Percentiles rank a stretch among this genome's conserved stretches.
Conservation (phyloP, 1,140 invertebrate genomes). For the Orius insidiosus region DNA sequence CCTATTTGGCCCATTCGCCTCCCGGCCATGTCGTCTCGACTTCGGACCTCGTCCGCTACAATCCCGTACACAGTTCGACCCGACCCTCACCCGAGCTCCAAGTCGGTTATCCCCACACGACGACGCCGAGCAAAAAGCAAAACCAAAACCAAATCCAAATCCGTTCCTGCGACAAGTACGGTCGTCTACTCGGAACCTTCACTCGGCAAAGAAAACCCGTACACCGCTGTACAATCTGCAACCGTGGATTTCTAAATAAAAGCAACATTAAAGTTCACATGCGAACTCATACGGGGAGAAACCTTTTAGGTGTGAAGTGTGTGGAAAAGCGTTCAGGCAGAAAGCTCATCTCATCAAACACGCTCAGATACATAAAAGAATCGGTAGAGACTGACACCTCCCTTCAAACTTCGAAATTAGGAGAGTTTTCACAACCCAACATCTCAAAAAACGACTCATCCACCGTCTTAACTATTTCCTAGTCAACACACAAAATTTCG, state of each 20-base stretch:
- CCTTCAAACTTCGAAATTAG: too few relatives aligned
- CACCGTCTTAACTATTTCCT: too few relatives aligned
- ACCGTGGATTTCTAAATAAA: slow-evolving; percentile 79
- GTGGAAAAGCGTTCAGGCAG: slow-evolving; percentile 80
- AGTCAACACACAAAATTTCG: too few relatives aligned
- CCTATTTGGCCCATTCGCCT: slow-evolving; percentile 32
- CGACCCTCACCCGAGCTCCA: slow-evolving; percentile 22
- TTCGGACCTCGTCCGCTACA: slow-evolving; percentile 24
- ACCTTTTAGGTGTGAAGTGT: slow-evolving; percentile 82
- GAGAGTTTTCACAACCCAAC: too few relatives aligned
- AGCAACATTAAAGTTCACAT: slow-evolving; percentile 87
- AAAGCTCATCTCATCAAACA: slow-evolving; percentile 84
- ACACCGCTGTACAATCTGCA: slow-evolving; percentile 76
- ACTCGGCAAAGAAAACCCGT: slow-evolving; percentile 72
- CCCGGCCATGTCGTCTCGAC: slow-evolving; percentile 31
- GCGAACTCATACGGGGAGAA: slow-evolving; percentile 85
- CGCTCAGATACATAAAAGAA: slow-evolving; percentile 70
- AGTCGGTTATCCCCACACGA: slow-evolving; percentile 23
- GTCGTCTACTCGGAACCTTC: slow-evolving; percentile 32
- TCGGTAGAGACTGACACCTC: slow-evolving; percentile 33
- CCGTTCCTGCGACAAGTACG: slow-evolving; percentile 22
- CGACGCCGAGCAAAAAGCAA: slow-evolving; percentile 26
- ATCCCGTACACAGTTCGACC: slow-evolving; percentile 21
- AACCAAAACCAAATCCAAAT: slow-evolving; percentile 26
- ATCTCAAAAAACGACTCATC: too few relatives aligned